Percentiles rank a stretch among this genome's conserved stretches.
Evolutionary conservation across 2,113 vertebrate genomes (phyloP).

Genomic region (Ammodytes marinus): DNA sequence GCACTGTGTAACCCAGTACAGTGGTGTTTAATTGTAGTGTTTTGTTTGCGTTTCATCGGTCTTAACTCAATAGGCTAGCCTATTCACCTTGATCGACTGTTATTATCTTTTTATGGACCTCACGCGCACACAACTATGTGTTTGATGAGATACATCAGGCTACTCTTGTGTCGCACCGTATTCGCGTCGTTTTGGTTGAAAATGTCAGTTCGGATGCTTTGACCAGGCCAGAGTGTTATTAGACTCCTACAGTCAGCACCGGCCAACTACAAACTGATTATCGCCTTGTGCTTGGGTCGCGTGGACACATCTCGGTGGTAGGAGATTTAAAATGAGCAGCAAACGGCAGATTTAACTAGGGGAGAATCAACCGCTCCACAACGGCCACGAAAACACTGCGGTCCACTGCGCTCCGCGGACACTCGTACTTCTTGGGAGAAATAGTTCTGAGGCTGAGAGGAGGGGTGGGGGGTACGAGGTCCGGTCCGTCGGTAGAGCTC

Average conservation of each 20-base stretch:
- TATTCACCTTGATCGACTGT: background rate
- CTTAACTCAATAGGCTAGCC: background rate
- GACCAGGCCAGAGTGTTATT: conserved; percentile 9
- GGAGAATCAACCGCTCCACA: conserved; percentile 47
- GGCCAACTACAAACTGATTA: background rate
- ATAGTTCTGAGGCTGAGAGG: conserved; percentile 14
- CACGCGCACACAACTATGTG: background rate
- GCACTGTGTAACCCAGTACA: background rate
- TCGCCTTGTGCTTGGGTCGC: background rate
- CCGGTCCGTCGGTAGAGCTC: background rate
- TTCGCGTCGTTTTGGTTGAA: background rate
- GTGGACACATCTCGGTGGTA: background rate
- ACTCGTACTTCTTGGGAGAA: conserved; percentile 31
- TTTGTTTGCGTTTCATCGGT: background rate
- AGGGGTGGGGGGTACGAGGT: conserved; percentile 23
- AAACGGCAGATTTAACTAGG: background rate
- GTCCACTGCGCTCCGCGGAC: conserved; percentile 60
- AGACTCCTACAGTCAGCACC: conserved; percentile 29
- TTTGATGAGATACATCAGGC: background rate
- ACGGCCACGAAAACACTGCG: conserved; percentile 58
- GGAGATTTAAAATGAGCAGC: too few relatives aligned
- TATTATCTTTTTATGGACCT: background rate
- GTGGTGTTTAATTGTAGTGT: background rate
- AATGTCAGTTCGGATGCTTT: conserved; percentile 27
- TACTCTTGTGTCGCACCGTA: background rate